These are phyloP conservation scores for Actias luna DNA, from an alignment of 2,888 invertebrate species.

Conservation along the genomic window DNA sequence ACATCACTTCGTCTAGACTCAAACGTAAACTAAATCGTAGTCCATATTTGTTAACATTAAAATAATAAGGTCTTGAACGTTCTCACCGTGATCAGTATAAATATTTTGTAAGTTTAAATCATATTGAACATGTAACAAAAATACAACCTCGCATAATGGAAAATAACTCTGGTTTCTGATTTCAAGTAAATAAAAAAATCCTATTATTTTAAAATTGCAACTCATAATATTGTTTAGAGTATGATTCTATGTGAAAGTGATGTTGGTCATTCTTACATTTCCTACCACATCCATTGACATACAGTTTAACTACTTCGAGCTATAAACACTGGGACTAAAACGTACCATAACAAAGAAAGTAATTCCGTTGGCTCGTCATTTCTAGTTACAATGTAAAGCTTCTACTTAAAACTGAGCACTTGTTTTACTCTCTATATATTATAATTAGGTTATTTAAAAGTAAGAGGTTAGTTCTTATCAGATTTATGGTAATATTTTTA, in stretches of 20 bases:
- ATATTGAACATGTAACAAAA: too few species aligned
- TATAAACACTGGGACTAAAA: neutral
- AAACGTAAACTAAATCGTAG: neutral
- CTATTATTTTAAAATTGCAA: neutral
- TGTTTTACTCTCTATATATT: neutral
- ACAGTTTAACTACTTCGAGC: neutral
- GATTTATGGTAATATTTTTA: too few species aligned
- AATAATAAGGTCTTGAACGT: neutral
- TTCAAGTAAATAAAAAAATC: too few species aligned
- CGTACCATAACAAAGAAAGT: neutral
- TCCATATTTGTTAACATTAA: neutral
- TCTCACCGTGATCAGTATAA: neutral
- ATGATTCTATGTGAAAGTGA: neutral
- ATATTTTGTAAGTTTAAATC: too few species aligned
- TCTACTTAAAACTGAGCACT: neutral
- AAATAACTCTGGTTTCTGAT: too few species aligned
- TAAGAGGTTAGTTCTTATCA: neutral
- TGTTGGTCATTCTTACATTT: neutral
- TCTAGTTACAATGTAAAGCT: neutral
- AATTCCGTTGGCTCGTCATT: constrained; percentile 7
- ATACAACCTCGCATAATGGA: too few species aligned
- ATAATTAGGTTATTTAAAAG: neutral
- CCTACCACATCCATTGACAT: neutral
- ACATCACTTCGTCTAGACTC: neutral
- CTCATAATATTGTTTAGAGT: neutral